These are phyloP conservation scores for Brachystomella parvula DNA, from an alignment of 1,140 invertebrate species.

Conservation along the genomic window DNA sequence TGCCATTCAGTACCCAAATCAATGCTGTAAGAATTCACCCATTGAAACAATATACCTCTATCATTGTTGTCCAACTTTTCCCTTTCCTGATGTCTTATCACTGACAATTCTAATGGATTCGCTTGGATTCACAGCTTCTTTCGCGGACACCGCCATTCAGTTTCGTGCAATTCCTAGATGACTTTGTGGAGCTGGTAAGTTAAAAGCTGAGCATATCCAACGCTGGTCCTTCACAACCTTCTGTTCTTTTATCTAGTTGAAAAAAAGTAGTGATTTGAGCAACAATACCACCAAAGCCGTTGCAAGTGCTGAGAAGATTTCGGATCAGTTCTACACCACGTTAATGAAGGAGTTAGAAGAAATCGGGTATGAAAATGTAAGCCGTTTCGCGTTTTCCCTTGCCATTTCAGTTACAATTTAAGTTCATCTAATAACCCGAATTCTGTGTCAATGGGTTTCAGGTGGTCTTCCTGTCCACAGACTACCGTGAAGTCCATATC, in stretches of 20 bases:
- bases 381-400: too few relatives aligned
- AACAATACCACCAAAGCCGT: background rate
- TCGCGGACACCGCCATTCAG: background rate
- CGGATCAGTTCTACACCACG: background rate
- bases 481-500: constrained; percentile 19
- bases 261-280: background rate
- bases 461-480: constrained; percentile 14
- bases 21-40: background rate
- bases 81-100: too few relatives aligned
- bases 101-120: too few relatives aligned
- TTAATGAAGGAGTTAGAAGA: constrained; percentile 11
- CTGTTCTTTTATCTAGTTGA: background rate
- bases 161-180: background rate
- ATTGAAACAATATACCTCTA: background rate
- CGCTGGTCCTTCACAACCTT: background rate
- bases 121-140: too few relatives aligned
- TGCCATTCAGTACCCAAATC: background rate
- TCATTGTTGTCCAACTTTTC: too few relatives aligned
- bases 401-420: too few relatives aligned
- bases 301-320: background rate
- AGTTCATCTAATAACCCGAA: background rate
- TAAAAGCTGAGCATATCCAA: background rate
- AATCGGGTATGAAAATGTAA: constrained; percentile 12
- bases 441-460: constrained; percentile 1
- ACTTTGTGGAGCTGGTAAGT: background rate